Evolutionary conservation across 2,888 invertebrate genomes (phyloP), one percentile per base, ranked within the genome.

Genomic region (Eurytoma adleriae): DNA sequence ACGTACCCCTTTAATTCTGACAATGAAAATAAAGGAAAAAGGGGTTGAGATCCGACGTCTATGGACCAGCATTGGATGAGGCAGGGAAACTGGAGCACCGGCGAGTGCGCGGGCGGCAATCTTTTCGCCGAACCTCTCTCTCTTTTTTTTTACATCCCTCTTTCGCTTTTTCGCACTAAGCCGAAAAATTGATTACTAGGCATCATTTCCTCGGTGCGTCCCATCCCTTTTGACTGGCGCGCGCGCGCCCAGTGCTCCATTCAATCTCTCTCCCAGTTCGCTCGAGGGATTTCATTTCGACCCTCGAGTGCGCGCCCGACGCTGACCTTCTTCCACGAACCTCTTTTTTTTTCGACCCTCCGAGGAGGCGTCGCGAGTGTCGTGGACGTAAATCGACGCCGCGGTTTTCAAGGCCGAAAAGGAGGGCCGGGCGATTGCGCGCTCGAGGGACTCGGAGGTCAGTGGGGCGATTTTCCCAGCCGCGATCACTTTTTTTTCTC

Each of bases 171-270:
- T 40, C 7, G 7, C 40, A 10, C 40, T 40, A 40, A 40, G 40
- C 40, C 52, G 16, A 69, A 69, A 69, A 69, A 54, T 68, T 69
- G 69, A 69, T 69, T 56, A 56, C 69, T 57, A n/a, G 56, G 69
- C 56, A 56, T 57, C 56, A n/a, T 54, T 20, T 20, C 54, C 54
- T 54, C 27, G 40, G 40, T 10, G 40, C 40, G 40, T 54, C 27
- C 24, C 27, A 1, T 16, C 18, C 24, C 54, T 30, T 69, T 56
- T 54, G 14, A 69, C 18, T 30, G 56, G 14, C 7, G 2, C 69
- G 14, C 7, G 2, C 40, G 3, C 30, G n/a, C 14, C 30, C 64
- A 40, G n/a, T 3, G 40, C 10, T 40, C 18, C 56, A 56, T 69
- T 56, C 54, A 56, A 69, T 69, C 56, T 50, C 18, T 2, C 30